Evolutionary conservation across 2,797 vertebrate species (phyloP), one percentile per base, ranked within the genome.

Genomic region (Myripristis murdjan): DNA sequence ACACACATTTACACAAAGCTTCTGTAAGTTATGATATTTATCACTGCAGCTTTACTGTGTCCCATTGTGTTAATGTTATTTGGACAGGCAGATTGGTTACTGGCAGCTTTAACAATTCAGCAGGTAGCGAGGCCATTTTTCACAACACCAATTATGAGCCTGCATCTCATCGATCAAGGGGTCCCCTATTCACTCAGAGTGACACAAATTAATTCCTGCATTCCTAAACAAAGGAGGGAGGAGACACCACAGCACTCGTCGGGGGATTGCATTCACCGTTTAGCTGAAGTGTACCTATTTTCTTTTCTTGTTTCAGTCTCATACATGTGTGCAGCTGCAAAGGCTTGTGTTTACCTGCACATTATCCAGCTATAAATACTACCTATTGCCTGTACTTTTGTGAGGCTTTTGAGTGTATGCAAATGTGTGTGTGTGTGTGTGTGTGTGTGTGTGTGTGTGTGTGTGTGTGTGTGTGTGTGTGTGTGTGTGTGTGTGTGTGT

Each of bases 41-140:
- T 91, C 82, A 86, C 28, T 61, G 61, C 64, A 28, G 37, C 69
- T 80, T 81, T 52, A 57, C 52, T 55, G 15, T 6, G 20, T 82
- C 69, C 58, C 51, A 61, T 79, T 47, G 46, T 74, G 76, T 82
- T 89, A 56, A 87, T 86, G 88, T 76, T 73, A 71, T 88, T 84
- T 84, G 55, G 86, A 90, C 71, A 70, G 72, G 81, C 77, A 77
- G 87, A 88, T 86, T 89, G 82, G 87, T 77, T 86, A 70, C 72
- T 23, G 67, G 81, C 75, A 66, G 68, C 79, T 87, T 83, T 70
- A 86, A 81, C 84, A 81, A 72, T 87, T 87, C 63, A 70, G 75
- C 28, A 47, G 73, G 67, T 83, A 81, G 67, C 62, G 24, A 56
- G 75, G 64, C 73, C 84, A 90, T 91, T 92, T 92, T 90, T 92